Evolutionary conservation across 2,888 invertebrate genomes (phyloP), one percentile per base, ranked within the genome.

Genomic region (Cheilosia scutellata): DNA sequence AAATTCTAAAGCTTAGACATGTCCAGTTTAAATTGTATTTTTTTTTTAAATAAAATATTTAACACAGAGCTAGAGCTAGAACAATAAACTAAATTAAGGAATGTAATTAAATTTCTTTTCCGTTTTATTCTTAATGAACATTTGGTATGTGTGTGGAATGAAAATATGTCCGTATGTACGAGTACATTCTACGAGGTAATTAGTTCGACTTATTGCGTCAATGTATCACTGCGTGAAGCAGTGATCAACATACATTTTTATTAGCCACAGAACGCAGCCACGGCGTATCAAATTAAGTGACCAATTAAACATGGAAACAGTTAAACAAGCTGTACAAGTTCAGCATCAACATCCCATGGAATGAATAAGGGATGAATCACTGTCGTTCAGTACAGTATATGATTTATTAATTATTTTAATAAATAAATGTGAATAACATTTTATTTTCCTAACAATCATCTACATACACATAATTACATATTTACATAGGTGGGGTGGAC

Each of bases 101-200:
- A 42, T 44, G 27, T 72, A 62, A 72, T 72, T 72, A 63, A 42
- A 63, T 74, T 63, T 74, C 53, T 31, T 63, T 37, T 55, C 53
- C 74, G 16, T 47, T 65, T 47, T 75, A 65, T 75, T 74, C 55
- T 55, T 63, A 53, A 33, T 40, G 5, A 13, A 29, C 53, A 29
- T 27, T 55, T 37, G 37, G 37, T 11, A 51, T 37, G 42, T 11
- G 27, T 16, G 40, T 13, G 9, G 7, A 47, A 16, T 11, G 20
- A 29, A 44, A 16, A 42, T 5, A 55, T 29, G 29, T 7, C 33
- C n/a, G 7, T 27, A 4, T 44, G 29, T 29, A 16, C 37, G 5
- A 25, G 27, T 13, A 11, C 4, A 11, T n/a, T 66, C 27, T 16
- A 9, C 27, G 58, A n/a, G 6, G 44, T 62, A 72, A 72, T 72